Evolutionary conservation across 2,797 vertebrate species (phyloP), one percentile per base, ranked within the genome.

Genomic region (Gouania willdenowi): DNA sequence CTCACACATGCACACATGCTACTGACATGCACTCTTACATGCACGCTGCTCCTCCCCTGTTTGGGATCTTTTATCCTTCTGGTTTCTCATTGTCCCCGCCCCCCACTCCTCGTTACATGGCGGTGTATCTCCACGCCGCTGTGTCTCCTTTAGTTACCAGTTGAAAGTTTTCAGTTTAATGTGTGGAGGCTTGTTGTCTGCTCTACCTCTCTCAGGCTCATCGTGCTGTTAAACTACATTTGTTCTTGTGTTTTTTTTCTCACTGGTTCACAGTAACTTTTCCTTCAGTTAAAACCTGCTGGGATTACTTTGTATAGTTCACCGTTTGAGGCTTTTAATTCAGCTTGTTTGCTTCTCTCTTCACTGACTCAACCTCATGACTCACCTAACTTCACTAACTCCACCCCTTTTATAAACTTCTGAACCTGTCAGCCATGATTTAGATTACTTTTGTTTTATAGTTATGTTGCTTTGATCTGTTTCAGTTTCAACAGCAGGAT

Each of bases 51-150:
- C 29, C 45, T 61, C 31, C 39, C 30, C 40, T 30, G 29, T 35
- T 56, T 39, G 20, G 14, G 43, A 50, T 41, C 59, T 58, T 66
- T 40, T 37, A 52, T 59, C 39, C 52, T 27, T 32, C 16, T 20
- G 11, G 5, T 48, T 65, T 41, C 43, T 53, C 41, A 8, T 32
- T 32, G 46, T 30, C 39, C 52, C 30, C 24, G 26, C 25, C 40
- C 6, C 19, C 30, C 24, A 26, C 25, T 40, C 6, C 19, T 23
- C 20, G 59, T 58, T 25, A 23, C 26, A 22, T 41, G 5, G 9
- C 18, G n/a, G 29, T 31, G 28, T 46, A 16, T 34, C 28, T 29
- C 11, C 30, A 26, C 10, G 11, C 42, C 15, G 22, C 26, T 38
- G 44, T 41, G 27, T 24, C 36, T 50, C 34, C 39, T 38, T 40